Conservation (phyloP, 2,888 invertebrate species). For the Sphecodes monilicornis region DNA sequence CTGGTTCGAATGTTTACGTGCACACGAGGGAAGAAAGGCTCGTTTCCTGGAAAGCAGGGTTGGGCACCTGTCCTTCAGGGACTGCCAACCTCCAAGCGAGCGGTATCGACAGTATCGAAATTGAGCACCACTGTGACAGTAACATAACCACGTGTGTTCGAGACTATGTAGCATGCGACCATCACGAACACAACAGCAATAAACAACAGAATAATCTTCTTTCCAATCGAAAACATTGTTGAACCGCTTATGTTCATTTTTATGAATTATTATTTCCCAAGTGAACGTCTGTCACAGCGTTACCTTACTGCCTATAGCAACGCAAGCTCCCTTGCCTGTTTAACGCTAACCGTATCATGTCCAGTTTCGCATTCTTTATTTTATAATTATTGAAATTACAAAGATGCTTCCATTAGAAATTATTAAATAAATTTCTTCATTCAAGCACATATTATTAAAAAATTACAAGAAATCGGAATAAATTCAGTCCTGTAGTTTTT, state of each 20-base stretch:
- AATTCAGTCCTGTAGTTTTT: no score
- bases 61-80: conserved; percentile 84
- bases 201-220: background rate
- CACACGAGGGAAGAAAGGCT: conserved; percentile 74
- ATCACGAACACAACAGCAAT: conserved; percentile 8
- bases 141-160: conserved; percentile 68
- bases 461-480: no score
- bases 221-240: background rate
- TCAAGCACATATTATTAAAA: no score
- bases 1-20: conserved; percentile 69
- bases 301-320: no score
- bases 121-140: conserved; percentile 71
- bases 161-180: background rate
- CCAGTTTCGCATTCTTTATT: no score
- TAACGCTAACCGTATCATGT: no score
- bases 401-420: no score
- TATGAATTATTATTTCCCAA: background rate
- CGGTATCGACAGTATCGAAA: conserved; percentile 8
- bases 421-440: no score
- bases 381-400: no score
- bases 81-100: conserved; percentile 69
- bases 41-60: conserved; percentile 83
- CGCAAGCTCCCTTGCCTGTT: fast-evolving
- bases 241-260: background rate
- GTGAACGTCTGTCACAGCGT: no score